A percentile compares a stretch with the other conserved stretches of the same genome.
Conservation (phyloP, 2,113 vertebrate genomes). For the Hippocampus barbouri region DNA sequence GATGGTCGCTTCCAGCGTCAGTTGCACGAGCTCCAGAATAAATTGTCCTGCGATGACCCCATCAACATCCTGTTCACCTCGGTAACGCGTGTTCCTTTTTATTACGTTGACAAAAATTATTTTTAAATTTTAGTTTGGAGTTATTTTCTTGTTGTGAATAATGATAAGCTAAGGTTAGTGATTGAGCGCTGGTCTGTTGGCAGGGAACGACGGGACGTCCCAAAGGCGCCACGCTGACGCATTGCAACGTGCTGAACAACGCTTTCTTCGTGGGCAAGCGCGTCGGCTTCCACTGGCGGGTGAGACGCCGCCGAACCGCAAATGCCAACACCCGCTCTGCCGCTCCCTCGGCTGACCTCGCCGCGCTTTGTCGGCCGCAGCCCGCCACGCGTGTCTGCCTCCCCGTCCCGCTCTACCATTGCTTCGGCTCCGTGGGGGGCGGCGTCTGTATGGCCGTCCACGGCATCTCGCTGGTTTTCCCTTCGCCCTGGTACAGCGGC, state of each 20-base stretch:
- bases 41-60: constrained; percentile 79
- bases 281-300: constrained; percentile 69
- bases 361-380: constrained; percentile 42
- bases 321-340: no score
- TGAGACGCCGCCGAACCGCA: constrained; percentile 42
- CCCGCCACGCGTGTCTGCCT: constrained; percentile 60
- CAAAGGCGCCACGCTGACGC: constrained; percentile 88
- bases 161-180: no score
- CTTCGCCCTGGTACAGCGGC: constrained; percentile 75
- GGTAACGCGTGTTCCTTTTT: constrained; percentile 58
- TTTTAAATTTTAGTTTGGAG: no score
- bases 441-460: constrained; percentile 76
- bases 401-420: constrained; percentile 86
- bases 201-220: constrained; percentile 91
- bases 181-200: constrained; percentile 16
- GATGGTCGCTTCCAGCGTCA: constrained; percentile 65
- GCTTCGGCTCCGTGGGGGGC: constrained; percentile 83
- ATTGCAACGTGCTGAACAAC: constrained; percentile 92
- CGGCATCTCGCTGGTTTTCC: constrained; percentile 73
- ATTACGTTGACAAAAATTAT: no score
- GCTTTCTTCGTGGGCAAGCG: constrained; percentile 72
- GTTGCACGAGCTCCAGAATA: constrained; percentile 75
- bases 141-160: no score
- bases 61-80: constrained; percentile 96
- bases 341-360: background rate